These are phyloP conservation scores for Microchirus variegatus DNA, from an alignment of 2,797 vertebrate genomes.

Conservation along the genomic window DNA sequence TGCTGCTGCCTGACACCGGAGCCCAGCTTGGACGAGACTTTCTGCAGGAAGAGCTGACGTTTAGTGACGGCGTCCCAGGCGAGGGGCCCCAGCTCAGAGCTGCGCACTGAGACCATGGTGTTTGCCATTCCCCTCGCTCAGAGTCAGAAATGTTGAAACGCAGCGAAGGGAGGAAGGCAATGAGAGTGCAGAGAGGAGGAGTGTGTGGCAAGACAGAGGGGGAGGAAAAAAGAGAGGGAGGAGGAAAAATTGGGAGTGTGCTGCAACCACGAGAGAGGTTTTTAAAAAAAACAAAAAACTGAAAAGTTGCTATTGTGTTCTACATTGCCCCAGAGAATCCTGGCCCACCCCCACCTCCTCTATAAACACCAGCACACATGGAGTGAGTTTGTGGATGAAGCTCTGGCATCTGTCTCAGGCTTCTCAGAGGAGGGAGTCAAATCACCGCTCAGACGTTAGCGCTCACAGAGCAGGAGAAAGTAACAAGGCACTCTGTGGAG, in stretches of 20 bases:
- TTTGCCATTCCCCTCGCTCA: constrained; percentile 73
- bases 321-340: constrained; percentile 60
- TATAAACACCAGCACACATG: constrained; percentile 71
- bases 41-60: constrained; percentile 75
- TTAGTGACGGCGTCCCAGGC: constrained; percentile 74
- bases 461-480: too few species aligned
- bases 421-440: constrained; percentile 1
- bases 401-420: constrained; percentile 35
- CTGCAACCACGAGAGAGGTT: constrained; percentile 40
- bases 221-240: constrained; percentile 41
- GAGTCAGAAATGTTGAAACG: constrained; percentile 51
- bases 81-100: constrained; percentile 69
- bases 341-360: constrained; percentile 23
- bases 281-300: constrained; percentile 8
- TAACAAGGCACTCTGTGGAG: too few species aligned
- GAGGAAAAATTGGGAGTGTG: constrained; percentile 54
- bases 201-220: constrained; percentile 32
- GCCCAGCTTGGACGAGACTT: constrained; percentile 73
- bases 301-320: constrained; percentile 67
- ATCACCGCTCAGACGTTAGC: too few species aligned
- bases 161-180: constrained; percentile 33
- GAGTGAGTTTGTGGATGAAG: constrained; percentile 61
- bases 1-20: constrained; percentile 52
- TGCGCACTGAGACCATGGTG: constrained; percentile 72
- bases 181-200: constrained; percentile 55